Conservation (phyloP, 2,113 vertebrate species). For the Haplotaxodon microlepis region DNA sequence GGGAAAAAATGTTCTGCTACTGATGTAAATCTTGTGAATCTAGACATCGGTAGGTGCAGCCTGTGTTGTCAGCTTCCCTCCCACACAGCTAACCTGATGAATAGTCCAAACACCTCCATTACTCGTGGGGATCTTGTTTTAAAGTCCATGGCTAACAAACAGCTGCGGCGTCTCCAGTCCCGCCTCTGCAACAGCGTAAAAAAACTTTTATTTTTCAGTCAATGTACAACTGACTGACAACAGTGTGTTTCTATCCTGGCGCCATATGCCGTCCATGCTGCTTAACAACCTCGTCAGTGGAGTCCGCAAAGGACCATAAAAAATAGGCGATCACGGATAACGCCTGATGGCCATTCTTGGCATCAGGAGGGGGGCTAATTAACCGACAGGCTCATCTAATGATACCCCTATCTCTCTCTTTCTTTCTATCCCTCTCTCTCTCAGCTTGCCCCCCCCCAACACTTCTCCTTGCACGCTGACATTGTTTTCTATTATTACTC, state of each 20-base stretch:
- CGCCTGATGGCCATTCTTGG: constrained; percentile 66
- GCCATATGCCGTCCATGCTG: constrained; percentile 65
- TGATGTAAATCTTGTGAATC: neutral
- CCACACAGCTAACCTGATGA: constrained; percentile 13
- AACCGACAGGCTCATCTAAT: constrained; percentile 71
- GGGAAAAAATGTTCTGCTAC: neutral
- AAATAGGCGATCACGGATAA: constrained; percentile 58
- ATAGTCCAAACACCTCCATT: neutral
- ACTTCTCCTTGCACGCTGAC: constrained; percentile 50
- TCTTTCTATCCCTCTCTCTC: constrained; percentile 28
- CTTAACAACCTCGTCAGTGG: constrained; percentile 63
- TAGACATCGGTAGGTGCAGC: neutral
- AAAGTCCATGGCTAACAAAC: constrained; percentile 33
- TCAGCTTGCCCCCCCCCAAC: constrained; percentile 53
- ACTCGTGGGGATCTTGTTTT: constrained; percentile 17
- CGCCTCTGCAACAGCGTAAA: constrained; percentile 32
- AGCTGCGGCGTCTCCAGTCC: constrained; percentile 34
- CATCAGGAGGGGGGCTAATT: constrained; percentile 67
- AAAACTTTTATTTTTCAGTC: constrained; percentile 48
- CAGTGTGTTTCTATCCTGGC: constrained; percentile 43
- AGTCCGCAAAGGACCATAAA: constrained; percentile 61
- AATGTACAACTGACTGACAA: constrained; percentile 45
- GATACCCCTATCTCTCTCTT: constrained; percentile 58
- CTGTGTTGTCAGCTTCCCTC: constrained; percentile 7
- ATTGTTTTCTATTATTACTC: constrained; percentile 87